Conservation (phyloP, 2,113 vertebrate genomes). For the Phalacrocorax pelagicus region DNA sequence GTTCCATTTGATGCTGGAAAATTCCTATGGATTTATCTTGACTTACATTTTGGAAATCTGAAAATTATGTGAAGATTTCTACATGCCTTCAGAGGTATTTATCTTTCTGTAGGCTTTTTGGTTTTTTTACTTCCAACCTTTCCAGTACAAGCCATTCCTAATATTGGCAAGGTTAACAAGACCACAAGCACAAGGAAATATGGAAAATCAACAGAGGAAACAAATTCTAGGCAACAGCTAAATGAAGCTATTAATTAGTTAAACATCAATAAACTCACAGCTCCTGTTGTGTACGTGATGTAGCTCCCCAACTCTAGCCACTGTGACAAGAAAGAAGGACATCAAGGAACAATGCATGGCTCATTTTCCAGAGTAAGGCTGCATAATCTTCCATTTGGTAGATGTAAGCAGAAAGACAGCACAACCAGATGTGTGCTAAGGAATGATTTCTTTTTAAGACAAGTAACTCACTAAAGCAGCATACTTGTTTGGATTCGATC, state of each 20-base stretch:
- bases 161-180: neutral
- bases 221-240: neutral
- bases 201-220: neutral
- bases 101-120: neutral
- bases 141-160: neutral
- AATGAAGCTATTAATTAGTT: neutral
- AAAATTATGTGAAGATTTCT: neutral
- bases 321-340: neutral
- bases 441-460: neutral
- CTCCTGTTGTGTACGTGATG: fast-evolving
- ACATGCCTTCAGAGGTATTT: neutral
- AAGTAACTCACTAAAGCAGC: neutral
- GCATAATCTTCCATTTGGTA: neutral
- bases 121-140: neutral
- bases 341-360: neutral
- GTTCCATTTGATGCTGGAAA: neutral
- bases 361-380: neutral
- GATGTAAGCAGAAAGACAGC: neutral
- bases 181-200: neutral
- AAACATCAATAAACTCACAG: neutral
- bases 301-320: neutral
- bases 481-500: neutral
- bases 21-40: neutral
- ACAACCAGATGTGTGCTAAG: neutral
- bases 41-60: neutral